Evolutionary conservation across 2,113 vertebrate species (phyloP), one percentile per base, ranked within the genome.

Genomic region (Scortum barcoo): DNA sequence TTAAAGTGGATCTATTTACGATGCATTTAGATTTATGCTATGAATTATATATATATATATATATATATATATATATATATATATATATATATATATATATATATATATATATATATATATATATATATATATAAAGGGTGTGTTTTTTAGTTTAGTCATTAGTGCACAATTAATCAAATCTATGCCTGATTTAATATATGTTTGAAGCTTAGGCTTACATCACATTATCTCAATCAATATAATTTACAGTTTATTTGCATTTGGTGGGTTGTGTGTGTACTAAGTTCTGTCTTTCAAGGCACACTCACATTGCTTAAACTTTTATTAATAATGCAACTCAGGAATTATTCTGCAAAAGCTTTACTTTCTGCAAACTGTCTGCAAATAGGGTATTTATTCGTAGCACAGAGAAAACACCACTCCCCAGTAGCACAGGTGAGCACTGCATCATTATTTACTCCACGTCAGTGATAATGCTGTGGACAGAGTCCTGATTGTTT

Each of bases 101-200:
- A n/a, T n/a, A n/a, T n/a, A n/a, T n/a, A n/a, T n/a, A n/a, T n/a
- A n/a, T n/a, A n/a, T n/a, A n/a, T n/a, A n/a, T n/a, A n/a, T n/a
- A n/a, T n/a, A n/a, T n/a, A n/a, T n/a, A n/a, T n/a, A n/a, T n/a
- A n/a, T n/a, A 79, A 84, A 38, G 11, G 74, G 17, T 42, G 19
- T 73, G 78, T 91, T 76, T 69, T n/a, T n/a, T n/a, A n/a, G n/a
- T n/a, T n/a, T n/a, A n/a, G n/a, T n/a, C 51, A 85, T 89, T 74
- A 76, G 51, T 66, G 58, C n/a, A 44, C 62, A 81, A 88, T 80
- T 83, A 86, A 86, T 79, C 76, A 88, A 69, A 83, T 75, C 30
- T 30, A 70, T 17, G 20, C 30, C 58, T 57, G 51, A 85, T 81
- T 79, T 84, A 72, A 70, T 51, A 63, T 67, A 67, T 78, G 66